Base-by-base conservation (phyloP, 2,113 vertebrate species). In the Plecturocebus donacophilus region DNA sequence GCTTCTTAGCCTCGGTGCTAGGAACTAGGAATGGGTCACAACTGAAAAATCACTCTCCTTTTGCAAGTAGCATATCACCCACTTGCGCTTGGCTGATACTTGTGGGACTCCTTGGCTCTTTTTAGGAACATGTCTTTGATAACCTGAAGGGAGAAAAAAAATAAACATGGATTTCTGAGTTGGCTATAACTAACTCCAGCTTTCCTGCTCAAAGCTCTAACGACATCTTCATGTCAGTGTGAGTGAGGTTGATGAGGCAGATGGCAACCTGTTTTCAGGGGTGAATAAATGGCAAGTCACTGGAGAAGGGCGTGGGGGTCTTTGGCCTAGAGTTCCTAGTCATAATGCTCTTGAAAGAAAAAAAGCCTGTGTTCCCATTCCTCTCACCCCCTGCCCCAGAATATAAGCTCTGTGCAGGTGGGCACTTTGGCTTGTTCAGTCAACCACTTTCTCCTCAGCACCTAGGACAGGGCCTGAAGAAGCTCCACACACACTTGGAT, bases 401-500 rank as follows among this genome's bases (percentile, higher is more conserved):
- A 30, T 25, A 5, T 19, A 32, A 45, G 20, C 75, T n/a, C 6
- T 73, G 30, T 8, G 23, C 13, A 5, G 1, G 66, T 13, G 20
- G 30, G 70, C 5, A 1, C 27, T 64, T 64, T 64, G 30, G 27
- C 23, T 45, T 66, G 40, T 79, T 54, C 21, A 8, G 9, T 27
- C 6, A 0, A 5, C 32, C 3, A 1, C 64, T 40, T 85, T 45
- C 23, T 52, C 42, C 92, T 90, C 42, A 88, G 85, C 76, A 91
- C 61, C 81, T 17, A 40, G 90, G 87, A 87, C 87, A 81, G 49
- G 75, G 45, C 20, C 47, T 45, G 40, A 12, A 42, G 49, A 8
- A 0, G 0, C 38, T 4, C 27, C 3, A 56, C 20, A 27, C 3
- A 9, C 2, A 2, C 47, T 5, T 8, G 73, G 56, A 1, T 49